These are phyloP conservation scores for Drosophila takahashii DNA, from an alignment of 1,140 invertebrate species.

Conservation along the genomic window DNA sequence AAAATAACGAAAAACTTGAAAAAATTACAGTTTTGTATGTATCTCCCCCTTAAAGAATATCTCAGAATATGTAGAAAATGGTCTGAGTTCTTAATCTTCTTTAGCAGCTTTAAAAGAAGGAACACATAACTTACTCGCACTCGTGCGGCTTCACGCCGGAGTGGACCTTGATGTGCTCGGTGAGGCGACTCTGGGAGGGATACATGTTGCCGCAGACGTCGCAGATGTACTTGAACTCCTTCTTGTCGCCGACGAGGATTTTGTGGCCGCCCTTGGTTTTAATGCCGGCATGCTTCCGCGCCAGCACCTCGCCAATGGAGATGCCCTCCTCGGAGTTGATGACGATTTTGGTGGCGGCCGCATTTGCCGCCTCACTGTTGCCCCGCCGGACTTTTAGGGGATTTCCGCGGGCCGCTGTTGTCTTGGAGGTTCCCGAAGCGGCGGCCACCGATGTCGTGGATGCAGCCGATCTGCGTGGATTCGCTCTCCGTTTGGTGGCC, in stretches of 20 bases:
- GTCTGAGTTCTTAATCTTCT: neutral
- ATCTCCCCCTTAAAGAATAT: no score
- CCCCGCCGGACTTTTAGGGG: constrained; percentile 30
- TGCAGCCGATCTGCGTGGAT: constrained; percentile 20
- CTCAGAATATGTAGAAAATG: no score
- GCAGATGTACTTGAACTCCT: constrained; percentile 79
- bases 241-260: constrained; percentile 67
- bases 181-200: constrained; percentile 77
- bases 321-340: constrained; percentile 50
- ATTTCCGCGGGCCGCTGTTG: neutral
- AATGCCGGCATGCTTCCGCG: constrained; percentile 53
- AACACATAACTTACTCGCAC: constrained; percentile 70
- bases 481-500: constrained; percentile 37
- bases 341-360: constrained; percentile 30
- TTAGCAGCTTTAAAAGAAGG: neutral
- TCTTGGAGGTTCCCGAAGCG: constrained; percentile 3
- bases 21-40: no score
- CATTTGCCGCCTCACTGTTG: constrained; percentile 17
- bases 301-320: constrained; percentile 49
- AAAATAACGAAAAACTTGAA: no score
- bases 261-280: constrained; percentile 73
- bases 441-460: constrained; percentile 10
- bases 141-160: constrained; percentile 79
- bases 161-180: constrained; percentile 83
- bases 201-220: constrained; percentile 84